phyloP scores from a whole-genome alignment of 92 coral and sea anemone species.

The Umimayanthus chanpuru region DNA sequence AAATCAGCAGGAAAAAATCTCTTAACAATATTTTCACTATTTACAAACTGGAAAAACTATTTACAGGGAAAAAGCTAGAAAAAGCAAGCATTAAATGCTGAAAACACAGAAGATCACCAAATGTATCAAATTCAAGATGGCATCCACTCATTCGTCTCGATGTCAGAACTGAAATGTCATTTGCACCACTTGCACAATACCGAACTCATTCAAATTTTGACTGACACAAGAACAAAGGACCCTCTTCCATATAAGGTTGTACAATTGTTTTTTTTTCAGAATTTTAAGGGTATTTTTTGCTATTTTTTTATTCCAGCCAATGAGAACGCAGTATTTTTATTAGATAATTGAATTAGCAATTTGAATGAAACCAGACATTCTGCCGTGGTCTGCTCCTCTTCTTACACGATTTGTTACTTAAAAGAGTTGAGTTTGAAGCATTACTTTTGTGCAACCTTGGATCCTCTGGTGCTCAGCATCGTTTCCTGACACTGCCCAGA shows the following conservation, averaged over 20 bases:
- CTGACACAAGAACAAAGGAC: background rate
- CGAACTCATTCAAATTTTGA: background rate
- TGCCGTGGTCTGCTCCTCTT: background rate
- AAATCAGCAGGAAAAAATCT: no score
- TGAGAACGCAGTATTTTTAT: background rate
- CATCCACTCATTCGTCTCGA: no score
- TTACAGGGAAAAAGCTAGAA: no score
- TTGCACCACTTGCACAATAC: background rate
- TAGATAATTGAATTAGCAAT: background rate
- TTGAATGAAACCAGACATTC: background rate
- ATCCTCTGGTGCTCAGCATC: no score
- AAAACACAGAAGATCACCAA: no score
- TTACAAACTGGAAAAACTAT: no score
- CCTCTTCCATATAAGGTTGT: background rate
- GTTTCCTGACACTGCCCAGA: no score
- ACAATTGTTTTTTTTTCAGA: background rate
- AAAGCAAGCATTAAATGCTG: no score
- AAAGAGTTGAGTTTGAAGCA: no score
- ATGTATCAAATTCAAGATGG: no score
- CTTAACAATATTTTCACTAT: no score
- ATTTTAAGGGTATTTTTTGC: constrained; percentile 1
- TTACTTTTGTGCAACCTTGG: no score
- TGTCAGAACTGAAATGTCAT: background rate
- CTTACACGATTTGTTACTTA: background rate
- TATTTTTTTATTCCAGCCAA: background rate